Conservation (phyloP, 2,797 vertebrate species). For the Crypturellus tataupa region DNA sequence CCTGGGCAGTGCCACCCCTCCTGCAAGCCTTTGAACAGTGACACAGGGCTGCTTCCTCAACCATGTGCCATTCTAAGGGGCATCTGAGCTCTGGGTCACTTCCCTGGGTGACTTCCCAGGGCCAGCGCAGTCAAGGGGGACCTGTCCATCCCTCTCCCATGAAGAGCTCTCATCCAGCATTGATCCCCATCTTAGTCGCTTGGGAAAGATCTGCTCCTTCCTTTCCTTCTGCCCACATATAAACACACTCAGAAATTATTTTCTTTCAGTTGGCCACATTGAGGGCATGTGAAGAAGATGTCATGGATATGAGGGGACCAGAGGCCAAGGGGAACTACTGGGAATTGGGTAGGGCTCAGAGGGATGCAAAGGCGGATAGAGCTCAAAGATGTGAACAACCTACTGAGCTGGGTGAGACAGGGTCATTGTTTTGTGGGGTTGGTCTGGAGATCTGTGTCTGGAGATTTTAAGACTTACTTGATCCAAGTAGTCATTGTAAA, state of each 20-base stretch:
- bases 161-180: not conserved
- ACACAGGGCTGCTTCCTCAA: not conserved
- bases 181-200: not conserved
- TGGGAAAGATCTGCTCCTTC: not conserved
- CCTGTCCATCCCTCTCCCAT: fast-evolving
- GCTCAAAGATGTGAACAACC: not conserved
- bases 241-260: not conserved
- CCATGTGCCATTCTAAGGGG: fast-evolving
- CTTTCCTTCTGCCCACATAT: not conserved
- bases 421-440: not conserved
- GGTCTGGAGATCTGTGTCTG: not conserved
- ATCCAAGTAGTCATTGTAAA: not conserved
- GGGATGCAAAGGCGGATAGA: not conserved
- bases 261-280: not conserved
- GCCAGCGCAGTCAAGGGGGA: not conserved
- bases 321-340: fast-evolving
- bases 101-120: not conserved
- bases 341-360: not conserved
- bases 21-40: not conserved
- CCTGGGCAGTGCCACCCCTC: not conserved
- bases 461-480: not conserved
- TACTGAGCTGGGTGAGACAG: not conserved
- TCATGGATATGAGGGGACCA: not conserved
- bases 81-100: not conserved
- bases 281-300: not conserved